Evolutionary conservation across 2,113 vertebrate genomes (phyloP), one percentile per base, ranked within the genome.

Genomic region (Crypturellus undulatus): DNA sequence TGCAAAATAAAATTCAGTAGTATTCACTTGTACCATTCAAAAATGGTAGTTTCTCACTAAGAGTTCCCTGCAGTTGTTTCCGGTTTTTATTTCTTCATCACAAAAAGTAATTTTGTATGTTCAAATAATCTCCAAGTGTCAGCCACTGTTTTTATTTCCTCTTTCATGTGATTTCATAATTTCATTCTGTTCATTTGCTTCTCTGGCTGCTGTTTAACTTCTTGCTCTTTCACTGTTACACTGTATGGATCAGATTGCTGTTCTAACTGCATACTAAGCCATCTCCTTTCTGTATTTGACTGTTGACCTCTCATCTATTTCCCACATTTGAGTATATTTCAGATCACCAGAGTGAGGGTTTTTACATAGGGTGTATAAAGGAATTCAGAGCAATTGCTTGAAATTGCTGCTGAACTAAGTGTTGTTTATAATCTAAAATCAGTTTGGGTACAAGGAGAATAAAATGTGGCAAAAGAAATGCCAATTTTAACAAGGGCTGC

Each of bases 141-240:
- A 83, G 26, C 26, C 22, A 25, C 40, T 80, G 64, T 26, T 92
- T 81, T 84, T 73, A 88, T 83, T 94, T 90, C 71, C 59, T 90
- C 62, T 89, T 89, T 64, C 36, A 15, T 42, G 54, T 16, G 13
- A 80, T 89, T 94, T 81, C 12, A 26, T 60, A 3, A 60, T 95
- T 92, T 84, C 15, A 54, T 89, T 79, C 72, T 26, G 2, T 38
- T 60, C 34, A 34, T 87, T 94, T 76, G 20, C 38, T 79, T 84
- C 47, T 24, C 59, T 71, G 6, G 47, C 49, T 80, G n/a, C 63
- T 73, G 0, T 62, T 73, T 77, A 65, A 40, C 40, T 80, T 80
- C 8, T 64, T 59, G 38, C 28, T 80, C 71, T 92, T 89, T 68
- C 0, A 5, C 49, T 71, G 26, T 59, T 72, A 15, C 0, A 2